These are phyloP conservation scores for Chaetodon auriga DNA, from an alignment of 2,113 vertebrate genomes.

Conservation along the genomic window DNA sequence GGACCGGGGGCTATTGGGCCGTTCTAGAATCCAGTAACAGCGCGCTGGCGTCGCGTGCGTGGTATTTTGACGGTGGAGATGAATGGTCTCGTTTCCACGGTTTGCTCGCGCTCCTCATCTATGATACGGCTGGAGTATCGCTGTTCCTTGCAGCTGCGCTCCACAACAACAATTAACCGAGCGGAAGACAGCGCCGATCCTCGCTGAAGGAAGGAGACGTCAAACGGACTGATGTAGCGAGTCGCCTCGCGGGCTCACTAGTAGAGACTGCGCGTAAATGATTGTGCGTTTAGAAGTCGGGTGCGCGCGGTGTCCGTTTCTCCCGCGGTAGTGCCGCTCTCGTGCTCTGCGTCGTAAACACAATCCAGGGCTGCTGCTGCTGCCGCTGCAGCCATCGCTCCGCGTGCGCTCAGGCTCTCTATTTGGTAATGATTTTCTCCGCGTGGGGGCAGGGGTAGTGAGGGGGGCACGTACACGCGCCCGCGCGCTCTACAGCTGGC, in stretches of 20 bases:
- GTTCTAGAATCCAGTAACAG: constrained; percentile 36
- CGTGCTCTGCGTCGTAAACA: constrained; percentile 69
- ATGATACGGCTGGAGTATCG: constrained; percentile 9
- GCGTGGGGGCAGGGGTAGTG: constrained; percentile 52
- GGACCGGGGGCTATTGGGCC: constrained; percentile 23
- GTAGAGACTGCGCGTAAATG: constrained; percentile 21
- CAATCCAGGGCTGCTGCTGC: constrained; percentile 57
- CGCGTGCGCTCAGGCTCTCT: constrained; percentile 69
- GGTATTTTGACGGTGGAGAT: constrained; percentile 16
- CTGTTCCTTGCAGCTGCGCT: constrained; percentile 32
- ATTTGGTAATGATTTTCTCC: constrained; percentile 65
- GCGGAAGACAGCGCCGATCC: background rate
- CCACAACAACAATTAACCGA: background rate
- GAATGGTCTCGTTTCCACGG: constrained; percentile 19
- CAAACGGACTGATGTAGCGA: background rate
- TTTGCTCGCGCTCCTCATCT: constrained; percentile 42
- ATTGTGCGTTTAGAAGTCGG: constrained; percentile 43
- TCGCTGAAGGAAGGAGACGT: constrained; percentile 10
- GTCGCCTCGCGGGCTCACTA: constrained; percentile 29
- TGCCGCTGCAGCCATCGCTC: constrained; percentile 73
- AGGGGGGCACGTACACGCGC: constrained; percentile 57
- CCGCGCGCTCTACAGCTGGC: constrained; percentile 77
- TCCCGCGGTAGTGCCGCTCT: constrained; percentile 48
- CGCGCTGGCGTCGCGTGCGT: constrained; percentile 43
- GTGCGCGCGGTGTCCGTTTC: constrained; percentile 49